phyloP scores from a whole-genome alignment of 2,888 invertebrate genomes.

The Cheilosia pagana region DNA sequence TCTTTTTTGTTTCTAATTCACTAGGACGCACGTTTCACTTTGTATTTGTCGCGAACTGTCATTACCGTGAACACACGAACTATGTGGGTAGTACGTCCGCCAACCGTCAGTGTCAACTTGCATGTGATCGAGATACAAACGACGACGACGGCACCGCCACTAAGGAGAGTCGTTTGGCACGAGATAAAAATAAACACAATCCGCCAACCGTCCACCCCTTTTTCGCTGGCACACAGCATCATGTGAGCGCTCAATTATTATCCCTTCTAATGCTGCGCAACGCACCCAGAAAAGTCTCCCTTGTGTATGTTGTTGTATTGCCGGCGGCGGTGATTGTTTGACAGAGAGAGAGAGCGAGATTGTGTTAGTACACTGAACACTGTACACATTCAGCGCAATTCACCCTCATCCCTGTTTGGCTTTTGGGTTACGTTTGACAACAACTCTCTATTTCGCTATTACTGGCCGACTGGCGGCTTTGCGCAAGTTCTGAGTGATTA shows the following conservation, averaged over 20 bases:
- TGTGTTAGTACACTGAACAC: no score
- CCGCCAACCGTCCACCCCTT: constrained; percentile 72
- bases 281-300: constrained; percentile 44
- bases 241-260: constrained; percentile 69
- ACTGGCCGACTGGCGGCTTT: constrained; percentile 55
- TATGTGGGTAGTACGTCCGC: constrained; percentile 78
- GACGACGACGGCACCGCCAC: constrained; percentile 80
- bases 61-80: constrained; percentile 22
- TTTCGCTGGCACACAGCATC: constrained; percentile 61
- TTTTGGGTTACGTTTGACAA: constrained; percentile 69
- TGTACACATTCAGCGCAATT: constrained; percentile 73
- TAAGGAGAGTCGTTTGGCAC: constrained; percentile 64
- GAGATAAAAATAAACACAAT: constrained; percentile 70
- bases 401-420: constrained; percentile 70
- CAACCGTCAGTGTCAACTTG: constrained; percentile 81
- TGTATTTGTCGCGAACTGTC: constrained; percentile 75
- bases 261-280: constrained; percentile 69
- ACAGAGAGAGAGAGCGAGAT: constrained; percentile 45
- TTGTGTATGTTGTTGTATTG: no score
- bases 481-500: constrained; percentile 81
- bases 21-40: constrained; percentile 10
- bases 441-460: constrained; percentile 55
- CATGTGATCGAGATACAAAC: constrained; percentile 82
- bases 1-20: constrained; percentile 12
- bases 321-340: constrained; percentile 1